These are phyloP conservation scores for Papilio machaon DNA, from an alignment of 1,140 invertebrate species.

Conservation along the genomic window DNA sequence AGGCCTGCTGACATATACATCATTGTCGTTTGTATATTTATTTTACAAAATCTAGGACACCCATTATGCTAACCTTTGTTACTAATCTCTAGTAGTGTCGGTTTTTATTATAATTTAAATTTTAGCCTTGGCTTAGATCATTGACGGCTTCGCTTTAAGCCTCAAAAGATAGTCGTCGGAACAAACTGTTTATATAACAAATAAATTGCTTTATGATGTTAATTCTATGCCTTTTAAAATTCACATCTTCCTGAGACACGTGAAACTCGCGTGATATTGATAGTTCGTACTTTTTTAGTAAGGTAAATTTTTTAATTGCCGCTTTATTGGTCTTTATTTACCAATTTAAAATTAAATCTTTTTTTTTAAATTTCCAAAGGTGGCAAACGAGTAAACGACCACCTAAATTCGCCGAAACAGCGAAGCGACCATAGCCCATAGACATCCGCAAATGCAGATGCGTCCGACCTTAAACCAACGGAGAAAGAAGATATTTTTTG, in stretches of 20 bases:
- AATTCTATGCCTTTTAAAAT: not conserved
- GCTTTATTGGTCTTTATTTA: no score
- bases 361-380: no score
- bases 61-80: not conserved
- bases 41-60: not conserved
- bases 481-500: no score
- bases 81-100: not conserved
- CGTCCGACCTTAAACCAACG: no score
- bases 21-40: not conserved
- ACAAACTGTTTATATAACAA: not conserved
- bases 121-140: slow-evolving; percentile 5
- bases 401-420: no score
- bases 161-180: not conserved
- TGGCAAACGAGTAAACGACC: no score
- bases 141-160: not conserved
- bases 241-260: not conserved
- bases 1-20: not conserved
- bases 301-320: no score
- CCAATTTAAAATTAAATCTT: no score
- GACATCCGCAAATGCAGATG: no score
- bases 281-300: no score
- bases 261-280: not conserved
- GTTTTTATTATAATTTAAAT: not conserved
- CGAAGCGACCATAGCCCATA: no score
- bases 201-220: slow-evolving; percentile 4